Base-by-base conservation (phyloP, 2,888 invertebrate species). In the Sarcophaga carnaria region DNA sequence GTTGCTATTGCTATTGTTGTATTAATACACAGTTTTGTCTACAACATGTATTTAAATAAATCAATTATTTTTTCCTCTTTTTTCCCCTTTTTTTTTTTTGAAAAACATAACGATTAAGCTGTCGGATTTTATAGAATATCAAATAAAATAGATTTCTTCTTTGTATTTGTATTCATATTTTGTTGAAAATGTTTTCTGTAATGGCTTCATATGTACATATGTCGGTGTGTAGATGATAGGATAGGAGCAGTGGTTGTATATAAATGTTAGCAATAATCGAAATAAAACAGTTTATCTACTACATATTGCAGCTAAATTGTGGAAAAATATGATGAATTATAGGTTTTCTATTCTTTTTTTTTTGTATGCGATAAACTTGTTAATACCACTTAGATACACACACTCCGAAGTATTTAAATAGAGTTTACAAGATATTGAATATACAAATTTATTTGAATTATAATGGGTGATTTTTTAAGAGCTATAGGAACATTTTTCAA, bases 1-100 rank as follows among this genome's bases (percentile, higher is more conserved):
- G 37, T n/a, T 60, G 60, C 60, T 62, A 14, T 66, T 76, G 4
- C 62, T 71, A 49, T 63, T 77, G 49, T 49, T 76, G 77, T 54
- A 10, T 80, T 74, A 77, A 69, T 49, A 79, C 22, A 79, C 22
- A 83, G 62, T 71, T 54, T 79, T 79, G 72, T 67, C 75, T 71
- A 72, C 72, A 85, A 80, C 78, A 79, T 86, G 72, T 84, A 84
- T 84, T 86, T 86, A 88, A 88, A 86, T 84, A 88, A 88, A 86
- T 86, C 88, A 86, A 86, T 88, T 88, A 88, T 80, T 86, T 79
- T 37, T 37, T 2, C 10, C 37, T 8, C 6, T 0, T 27, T 27
- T 27, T 27, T 37, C 4, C 37, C 37, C 1, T 6, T 0, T n/a
- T 37, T 37, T 37, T 37, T 37, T 37, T 54, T 54, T 17, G 79